Evolutionary conservation across 1,140 invertebrate genomes (phyloP).

Genomic region (Vollenhovia emeryi): DNA sequence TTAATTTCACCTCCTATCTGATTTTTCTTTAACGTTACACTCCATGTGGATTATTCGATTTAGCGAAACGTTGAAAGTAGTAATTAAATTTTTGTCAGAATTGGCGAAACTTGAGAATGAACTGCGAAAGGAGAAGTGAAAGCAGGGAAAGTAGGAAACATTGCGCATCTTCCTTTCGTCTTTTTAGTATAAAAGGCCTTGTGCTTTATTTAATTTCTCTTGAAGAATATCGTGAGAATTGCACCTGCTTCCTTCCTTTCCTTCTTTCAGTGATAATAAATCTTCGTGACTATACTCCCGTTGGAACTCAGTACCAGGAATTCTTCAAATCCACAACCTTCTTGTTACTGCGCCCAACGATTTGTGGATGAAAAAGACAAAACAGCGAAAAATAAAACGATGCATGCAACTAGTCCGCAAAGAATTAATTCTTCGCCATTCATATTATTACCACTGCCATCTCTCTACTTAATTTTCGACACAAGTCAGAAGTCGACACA

Average conservation of each 20-base stretch:
- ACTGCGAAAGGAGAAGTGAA: slow-evolving; percentile 16
- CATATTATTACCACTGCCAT: neutral
- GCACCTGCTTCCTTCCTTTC: slow-evolving; percentile 16
- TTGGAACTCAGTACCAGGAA: slow-evolving; percentile 35
- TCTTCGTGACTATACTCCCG: slow-evolving; percentile 20
- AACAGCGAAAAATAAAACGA: slow-evolving; percentile 19
- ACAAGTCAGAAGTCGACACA: neutral
- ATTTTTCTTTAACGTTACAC: neutral
- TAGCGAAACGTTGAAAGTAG: neutral
- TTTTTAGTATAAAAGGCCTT: slow-evolving; percentile 10
- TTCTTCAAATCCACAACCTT: slow-evolving; percentile 41
- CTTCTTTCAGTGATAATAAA: slow-evolving; percentile 36
- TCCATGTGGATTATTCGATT: neutral
- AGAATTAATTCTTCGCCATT: slow-evolving; percentile 18
- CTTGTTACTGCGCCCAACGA: slow-evolving; percentile 3
- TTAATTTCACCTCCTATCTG: neutral
- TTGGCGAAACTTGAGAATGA: neutral
- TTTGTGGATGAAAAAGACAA: slow-evolving; percentile 16
- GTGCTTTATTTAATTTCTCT: slow-evolving; percentile 46
- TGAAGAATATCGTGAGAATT: slow-evolving; percentile 42
- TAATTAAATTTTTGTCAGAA: neutral
- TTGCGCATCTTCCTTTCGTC: neutral
- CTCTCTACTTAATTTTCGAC: neutral
- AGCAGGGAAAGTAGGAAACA: slow-evolving; percentile 10
- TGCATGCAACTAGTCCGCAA: neutral